Percentiles rank a stretch among this genome's conserved stretches.
These are phyloP conservation scores for Sebastes kiyomatsui DNA, from an alignment of 2,797 vertebrate genomes.

Conservation along the genomic window DNA sequence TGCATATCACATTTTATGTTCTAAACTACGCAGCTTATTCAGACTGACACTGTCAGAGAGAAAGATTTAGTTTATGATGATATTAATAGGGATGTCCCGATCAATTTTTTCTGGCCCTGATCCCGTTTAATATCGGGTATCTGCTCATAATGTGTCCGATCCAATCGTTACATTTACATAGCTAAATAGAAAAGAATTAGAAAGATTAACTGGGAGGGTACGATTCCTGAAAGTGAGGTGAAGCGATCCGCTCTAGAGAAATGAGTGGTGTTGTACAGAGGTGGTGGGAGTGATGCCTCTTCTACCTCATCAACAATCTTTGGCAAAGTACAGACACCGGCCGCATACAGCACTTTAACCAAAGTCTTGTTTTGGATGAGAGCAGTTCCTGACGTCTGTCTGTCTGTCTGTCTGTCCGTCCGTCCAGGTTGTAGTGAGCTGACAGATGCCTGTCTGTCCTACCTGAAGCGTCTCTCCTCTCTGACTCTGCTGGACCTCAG, in stretches of 20 bases:
- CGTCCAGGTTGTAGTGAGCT: slow-evolving; percentile 91
- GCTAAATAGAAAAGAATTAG: no score
- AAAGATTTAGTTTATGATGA: no score
- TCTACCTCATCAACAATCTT: not conserved
- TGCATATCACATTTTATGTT: no score
- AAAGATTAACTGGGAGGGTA: not conserved
- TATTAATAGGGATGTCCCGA: no score
- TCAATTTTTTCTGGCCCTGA: no score
- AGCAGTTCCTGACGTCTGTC: not conserved
- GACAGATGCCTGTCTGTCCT: slow-evolving; percentile 92
- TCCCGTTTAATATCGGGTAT: not conserved
- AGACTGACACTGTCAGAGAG: no score
- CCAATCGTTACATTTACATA: not conserved
- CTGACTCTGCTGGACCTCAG: slow-evolving; percentile 93
- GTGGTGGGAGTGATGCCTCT: not conserved
- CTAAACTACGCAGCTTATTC: no score
- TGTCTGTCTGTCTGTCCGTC: not conserved
- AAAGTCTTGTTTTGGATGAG: not conserved
- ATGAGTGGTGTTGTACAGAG: not conserved
- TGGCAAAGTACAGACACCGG: not conserved
- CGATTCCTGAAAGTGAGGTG: not conserved
- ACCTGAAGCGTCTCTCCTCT: slow-evolving; percentile 90
- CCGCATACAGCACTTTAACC: not conserved
- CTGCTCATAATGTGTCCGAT: not conserved
- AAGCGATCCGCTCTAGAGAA: not conserved